These are phyloP conservation scores for Hyperoodon ampullatus DNA, from an alignment of 2,113 vertebrate genomes.

Conservation along the genomic window DNA sequence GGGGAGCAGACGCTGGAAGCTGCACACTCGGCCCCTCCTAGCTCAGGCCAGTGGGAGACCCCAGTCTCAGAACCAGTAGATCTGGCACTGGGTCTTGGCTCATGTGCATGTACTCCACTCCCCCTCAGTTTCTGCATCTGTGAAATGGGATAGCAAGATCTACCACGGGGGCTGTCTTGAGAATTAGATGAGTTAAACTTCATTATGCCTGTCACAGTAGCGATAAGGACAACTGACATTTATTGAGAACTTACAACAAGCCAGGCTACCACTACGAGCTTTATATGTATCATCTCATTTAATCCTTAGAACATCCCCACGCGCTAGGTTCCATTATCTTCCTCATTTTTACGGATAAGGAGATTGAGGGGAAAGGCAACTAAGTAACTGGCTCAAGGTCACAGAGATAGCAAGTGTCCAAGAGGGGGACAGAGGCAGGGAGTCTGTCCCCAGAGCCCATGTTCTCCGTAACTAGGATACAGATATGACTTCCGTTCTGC, in stretches of 20 bases:
- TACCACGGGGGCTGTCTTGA: background rate
- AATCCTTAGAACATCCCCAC: background rate
- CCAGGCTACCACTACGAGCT: background rate
- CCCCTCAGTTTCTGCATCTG: background rate
- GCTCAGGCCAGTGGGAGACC: background rate
- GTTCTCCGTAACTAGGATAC: background rate
- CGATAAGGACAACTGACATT: background rate
- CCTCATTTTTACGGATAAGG: background rate
- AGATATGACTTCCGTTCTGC: background rate
- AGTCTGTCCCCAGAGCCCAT: background rate
- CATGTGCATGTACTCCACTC: background rate
- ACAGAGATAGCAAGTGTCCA: background rate
- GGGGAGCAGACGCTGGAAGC: background rate
- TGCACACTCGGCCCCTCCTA: background rate
- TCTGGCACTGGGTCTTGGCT: background rate
- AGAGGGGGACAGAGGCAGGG: background rate
- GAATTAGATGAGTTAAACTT: background rate
- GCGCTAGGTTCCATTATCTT: background rate
- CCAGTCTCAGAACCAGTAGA: background rate
- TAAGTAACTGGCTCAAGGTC: background rate
- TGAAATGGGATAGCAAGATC: background rate
- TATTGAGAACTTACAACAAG: background rate
- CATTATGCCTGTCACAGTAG: background rate
- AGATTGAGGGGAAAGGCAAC: background rate
- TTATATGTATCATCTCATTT: background rate